A percentile compares a stretch with the other conserved stretches of the same genome.
Conservation (phyloP, 2,797 vertebrate species). For the Halcyon smyrnensis region DNA sequence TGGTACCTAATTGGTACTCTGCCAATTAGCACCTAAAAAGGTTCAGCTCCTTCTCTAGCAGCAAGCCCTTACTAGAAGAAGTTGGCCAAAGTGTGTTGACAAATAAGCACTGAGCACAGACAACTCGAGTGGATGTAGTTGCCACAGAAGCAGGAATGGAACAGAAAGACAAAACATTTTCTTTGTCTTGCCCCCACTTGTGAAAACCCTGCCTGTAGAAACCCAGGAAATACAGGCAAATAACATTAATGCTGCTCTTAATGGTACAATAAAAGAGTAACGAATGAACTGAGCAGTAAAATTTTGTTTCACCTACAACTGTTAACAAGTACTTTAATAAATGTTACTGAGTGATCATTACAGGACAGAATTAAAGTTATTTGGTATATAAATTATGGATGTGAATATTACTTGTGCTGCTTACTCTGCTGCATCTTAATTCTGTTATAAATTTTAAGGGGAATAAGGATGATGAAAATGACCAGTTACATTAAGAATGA, state of each 20-base stretch:
- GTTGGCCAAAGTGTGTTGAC: background rate
- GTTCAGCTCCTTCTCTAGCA: background rate
- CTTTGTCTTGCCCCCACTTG: background rate
- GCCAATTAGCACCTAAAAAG: background rate
- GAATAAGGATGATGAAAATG: background rate
- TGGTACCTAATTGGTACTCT: too few relatives aligned
- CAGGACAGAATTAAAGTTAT: background rate
- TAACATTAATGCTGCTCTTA: background rate
- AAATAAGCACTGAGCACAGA: background rate
- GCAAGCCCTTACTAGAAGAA: background rate
- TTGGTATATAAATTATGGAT: background rate
- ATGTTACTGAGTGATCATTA: background rate
- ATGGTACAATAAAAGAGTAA: background rate
- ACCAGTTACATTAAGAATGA: background rate
- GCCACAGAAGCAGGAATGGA: background rate
- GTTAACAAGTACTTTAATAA: background rate
- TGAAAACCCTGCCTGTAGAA: background rate
- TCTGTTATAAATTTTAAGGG: background rate
- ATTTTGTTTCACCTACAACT: background rate
- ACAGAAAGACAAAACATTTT: background rate
- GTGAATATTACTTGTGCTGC: background rate
- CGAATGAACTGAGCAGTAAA: background rate
- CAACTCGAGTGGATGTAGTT: background rate
- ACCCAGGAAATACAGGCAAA: background rate
- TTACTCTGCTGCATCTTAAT: background rate